phyloP scores from a whole-genome alignment of 2,113 vertebrate species.

The Centropus unirufus region DNA sequence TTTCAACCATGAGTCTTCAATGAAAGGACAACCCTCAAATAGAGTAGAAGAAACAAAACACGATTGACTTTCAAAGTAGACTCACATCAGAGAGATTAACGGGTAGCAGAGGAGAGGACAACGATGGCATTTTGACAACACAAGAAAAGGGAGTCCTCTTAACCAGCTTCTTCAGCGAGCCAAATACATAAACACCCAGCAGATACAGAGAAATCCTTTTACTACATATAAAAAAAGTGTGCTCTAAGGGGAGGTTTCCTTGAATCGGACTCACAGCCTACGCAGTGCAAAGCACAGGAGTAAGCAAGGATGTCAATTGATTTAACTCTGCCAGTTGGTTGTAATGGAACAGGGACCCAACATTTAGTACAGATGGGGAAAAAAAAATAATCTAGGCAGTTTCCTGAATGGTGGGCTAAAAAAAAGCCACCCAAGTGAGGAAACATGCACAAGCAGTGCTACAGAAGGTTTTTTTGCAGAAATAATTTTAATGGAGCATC shows the following conservation, averaged over 20 bases:
- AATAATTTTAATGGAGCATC: neutral
- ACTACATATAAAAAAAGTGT: neutral
- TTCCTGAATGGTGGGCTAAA: neutral
- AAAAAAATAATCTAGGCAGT: neutral
- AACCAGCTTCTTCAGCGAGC: constrained; percentile 1
- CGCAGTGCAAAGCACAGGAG: constrained; percentile 33
- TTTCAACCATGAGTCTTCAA: constrained; percentile 42
- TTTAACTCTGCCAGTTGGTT: neutral
- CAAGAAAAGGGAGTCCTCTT: constrained; percentile 22
- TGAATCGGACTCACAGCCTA: constrained; percentile 26
- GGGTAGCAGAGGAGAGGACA: constrained; percentile 35
- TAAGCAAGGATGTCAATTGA: neutral
- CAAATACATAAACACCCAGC: neutral
- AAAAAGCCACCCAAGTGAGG: neutral
- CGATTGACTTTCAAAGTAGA: constrained; percentile 45
- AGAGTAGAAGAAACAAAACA: constrained; percentile 28
- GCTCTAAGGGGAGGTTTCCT: neutral
- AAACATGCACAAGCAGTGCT: neutral
- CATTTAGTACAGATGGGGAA: neutral
- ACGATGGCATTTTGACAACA: constrained; percentile 37
- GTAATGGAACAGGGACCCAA: neutral
- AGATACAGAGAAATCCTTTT: constrained; percentile 27
- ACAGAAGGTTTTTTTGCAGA: neutral
- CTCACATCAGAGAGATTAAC: constrained; percentile 46
- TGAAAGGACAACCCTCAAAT: constrained; percentile 40